phyloP scores from a whole-genome alignment of 1,140 invertebrate species.

The Zaprionus camerounensis region DNA sequence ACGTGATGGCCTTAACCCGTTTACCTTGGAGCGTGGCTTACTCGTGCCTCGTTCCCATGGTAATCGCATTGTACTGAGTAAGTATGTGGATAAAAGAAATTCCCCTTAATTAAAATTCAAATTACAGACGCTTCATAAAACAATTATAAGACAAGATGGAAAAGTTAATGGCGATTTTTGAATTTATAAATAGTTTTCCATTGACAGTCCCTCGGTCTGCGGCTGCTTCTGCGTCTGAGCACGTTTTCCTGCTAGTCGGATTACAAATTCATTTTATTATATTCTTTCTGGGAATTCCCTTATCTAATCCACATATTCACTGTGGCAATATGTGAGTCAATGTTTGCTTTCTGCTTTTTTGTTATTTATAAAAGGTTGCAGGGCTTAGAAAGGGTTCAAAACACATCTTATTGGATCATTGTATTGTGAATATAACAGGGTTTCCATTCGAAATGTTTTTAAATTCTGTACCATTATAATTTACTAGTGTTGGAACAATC shows the following conservation, averaged over 20 bases:
- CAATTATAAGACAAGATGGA: background rate
- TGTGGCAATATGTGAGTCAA: slow-evolving; percentile 21
- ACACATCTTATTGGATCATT: background rate
- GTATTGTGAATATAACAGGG: no score
- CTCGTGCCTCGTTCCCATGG: background rate
- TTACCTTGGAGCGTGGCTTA: slow-evolving; percentile 48
- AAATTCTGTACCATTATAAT: no score
- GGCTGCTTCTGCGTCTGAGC: background rate
- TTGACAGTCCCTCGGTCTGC: background rate
- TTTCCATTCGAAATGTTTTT: no score
- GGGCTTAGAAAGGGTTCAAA: background rate
- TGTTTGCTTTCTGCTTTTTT: background rate
- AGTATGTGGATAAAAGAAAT: background rate
- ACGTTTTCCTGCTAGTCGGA: background rate
- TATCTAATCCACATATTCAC: slow-evolving; percentile 36
- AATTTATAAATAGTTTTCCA: slow-evolving; percentile 8
- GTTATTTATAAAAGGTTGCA: background rate
- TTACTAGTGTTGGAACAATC: no score
- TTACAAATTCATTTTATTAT: slow-evolving; percentile 6
- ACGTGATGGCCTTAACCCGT: slow-evolving; percentile 58
- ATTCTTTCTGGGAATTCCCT: slow-evolving; percentile 35
- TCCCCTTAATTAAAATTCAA: slow-evolving; percentile 16
- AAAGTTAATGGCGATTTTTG: background rate
- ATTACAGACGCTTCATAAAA: background rate
- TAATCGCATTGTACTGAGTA: background rate